Evolutionary conservation across 2,888 invertebrate genomes (phyloP), one percentile per base, ranked within the genome.

Genomic region (Dioctria rufipes): DNA sequence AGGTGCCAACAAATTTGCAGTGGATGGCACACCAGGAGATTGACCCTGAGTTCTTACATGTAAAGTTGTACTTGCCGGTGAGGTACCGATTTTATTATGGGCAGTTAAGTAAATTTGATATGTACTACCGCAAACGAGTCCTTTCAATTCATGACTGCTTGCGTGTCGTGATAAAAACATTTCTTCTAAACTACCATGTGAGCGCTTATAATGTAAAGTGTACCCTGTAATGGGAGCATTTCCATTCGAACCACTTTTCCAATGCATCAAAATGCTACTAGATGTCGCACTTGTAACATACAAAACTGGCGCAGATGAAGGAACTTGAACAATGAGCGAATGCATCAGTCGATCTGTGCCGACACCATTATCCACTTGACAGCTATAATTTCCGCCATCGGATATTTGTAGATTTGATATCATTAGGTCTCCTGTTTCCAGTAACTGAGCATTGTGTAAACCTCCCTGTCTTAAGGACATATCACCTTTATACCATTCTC

Each of bases 251-350:
- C 92, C 92, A n/a, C 93, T 89, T 86, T 94, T 94, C 94, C 94
- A 94, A 84, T 94, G 93, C 84, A 94, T 90, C 65, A 93, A 88
- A 81, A 95, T 92, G 83, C 94, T 94, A 84, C 92, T 93, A 73
- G 94, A 93, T 0, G 95, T 95, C 3, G 94, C 93, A 85, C 94
- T 94, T 3, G 94, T 93, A 3, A 95, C 93, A 84, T 93, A 94
- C 3, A 95, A 89, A 4, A 93, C 90, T 0, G 95, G 95, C 0
- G 95, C 92, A 51, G 91, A 91, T 0, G 95, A 95, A 8, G 95
- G 94, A 67, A 94, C 95, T 90, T 94, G 93, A 0, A 94, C 93
- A 39, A 92, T 89, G n/a, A 94, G 88, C 77, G 90, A 90, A 85
- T 93, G 93, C 1, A 92, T 91, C 4, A 93, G 90, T 66, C 92